These are phyloP conservation scores for Cyclargus thomasi DNA, from an alignment of 1,140 invertebrate genomes.

Conservation along the genomic window DNA sequence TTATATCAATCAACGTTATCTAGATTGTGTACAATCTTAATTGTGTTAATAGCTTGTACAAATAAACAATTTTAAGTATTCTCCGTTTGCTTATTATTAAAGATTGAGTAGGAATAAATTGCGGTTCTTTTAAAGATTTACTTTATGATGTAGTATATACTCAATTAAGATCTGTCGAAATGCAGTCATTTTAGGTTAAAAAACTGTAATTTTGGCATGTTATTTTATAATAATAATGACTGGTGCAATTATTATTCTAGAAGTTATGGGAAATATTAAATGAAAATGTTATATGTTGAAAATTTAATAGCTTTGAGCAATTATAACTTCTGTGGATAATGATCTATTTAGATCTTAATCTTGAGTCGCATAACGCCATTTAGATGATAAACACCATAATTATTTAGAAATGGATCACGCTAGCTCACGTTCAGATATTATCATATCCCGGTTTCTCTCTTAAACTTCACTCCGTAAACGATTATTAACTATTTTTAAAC, in stretches of 20 bases:
- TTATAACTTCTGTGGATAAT: background rate
- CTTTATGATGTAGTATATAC: no score
- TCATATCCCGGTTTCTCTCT: background rate
- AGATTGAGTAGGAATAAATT: no score
- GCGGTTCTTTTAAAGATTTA: no score
- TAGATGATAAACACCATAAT: background rate
- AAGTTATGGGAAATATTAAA: no score
- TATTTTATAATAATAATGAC: no score
- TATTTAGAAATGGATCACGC: conserved; percentile 3
- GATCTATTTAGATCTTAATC: background rate
- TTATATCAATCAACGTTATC: conserved; percentile 57
- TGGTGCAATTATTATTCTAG: no score
- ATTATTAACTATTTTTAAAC: no score
- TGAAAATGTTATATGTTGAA: background rate
- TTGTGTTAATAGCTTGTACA: background rate
- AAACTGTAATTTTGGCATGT: no score
- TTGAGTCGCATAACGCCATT: background rate
- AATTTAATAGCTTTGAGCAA: background rate
- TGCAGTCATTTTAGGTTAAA: no score
- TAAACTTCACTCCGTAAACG: background rate
- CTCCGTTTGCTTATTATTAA: background rate
- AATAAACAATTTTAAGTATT: background rate
- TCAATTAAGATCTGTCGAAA: no score
- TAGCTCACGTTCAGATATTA: background rate
- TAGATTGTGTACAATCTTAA: background rate